Conservation (phyloP, 2,888 invertebrate genomes). For the Leptinotarsa tumamoca region DNA sequence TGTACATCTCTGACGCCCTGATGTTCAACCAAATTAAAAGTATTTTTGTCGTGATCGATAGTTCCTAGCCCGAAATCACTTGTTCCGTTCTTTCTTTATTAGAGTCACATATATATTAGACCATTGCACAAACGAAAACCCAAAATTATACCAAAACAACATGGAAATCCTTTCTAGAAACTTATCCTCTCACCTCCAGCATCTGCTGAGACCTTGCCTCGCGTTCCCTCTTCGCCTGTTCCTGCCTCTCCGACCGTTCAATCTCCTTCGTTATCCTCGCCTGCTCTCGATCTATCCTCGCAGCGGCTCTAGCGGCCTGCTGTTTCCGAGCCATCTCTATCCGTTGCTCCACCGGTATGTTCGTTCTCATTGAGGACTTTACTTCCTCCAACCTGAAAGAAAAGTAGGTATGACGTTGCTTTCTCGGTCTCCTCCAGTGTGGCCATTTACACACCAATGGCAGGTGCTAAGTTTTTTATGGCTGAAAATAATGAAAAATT, state of each 20-base stretch:
- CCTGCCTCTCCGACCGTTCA: slow-evolving; percentile 85
- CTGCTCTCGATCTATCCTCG: slow-evolving; percentile 79
- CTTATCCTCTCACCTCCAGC: slow-evolving; percentile 77
- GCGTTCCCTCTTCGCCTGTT: slow-evolving; percentile 84
- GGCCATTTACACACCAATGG: no score
- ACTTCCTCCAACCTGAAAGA: slow-evolving; percentile 65
- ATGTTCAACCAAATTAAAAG: no score
- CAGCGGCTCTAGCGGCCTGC: slow-evolving; percentile 81
- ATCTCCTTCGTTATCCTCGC: slow-evolving; percentile 76
- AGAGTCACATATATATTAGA: no score
- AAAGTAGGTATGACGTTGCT: background rate
- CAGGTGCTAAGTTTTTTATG: no score
- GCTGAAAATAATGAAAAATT: background rate
- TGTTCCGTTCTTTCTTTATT: no score
- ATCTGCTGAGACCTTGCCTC: slow-evolving; percentile 87
- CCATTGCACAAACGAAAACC: background rate
- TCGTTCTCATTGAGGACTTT: slow-evolving; percentile 73
- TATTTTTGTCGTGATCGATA: no score
- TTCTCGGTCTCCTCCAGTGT: no score
- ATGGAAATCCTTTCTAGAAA: background rate
- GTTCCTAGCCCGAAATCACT: no score
- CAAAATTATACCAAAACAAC: background rate
- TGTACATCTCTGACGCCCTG: no score
- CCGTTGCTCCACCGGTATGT: slow-evolving; percentile 79
- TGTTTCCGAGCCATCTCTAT: slow-evolving; percentile 80